These are phyloP conservation scores for Gymnosoma rotundatum DNA, from an alignment of 2,888 invertebrate genomes.

Conservation along the genomic window DNA sequence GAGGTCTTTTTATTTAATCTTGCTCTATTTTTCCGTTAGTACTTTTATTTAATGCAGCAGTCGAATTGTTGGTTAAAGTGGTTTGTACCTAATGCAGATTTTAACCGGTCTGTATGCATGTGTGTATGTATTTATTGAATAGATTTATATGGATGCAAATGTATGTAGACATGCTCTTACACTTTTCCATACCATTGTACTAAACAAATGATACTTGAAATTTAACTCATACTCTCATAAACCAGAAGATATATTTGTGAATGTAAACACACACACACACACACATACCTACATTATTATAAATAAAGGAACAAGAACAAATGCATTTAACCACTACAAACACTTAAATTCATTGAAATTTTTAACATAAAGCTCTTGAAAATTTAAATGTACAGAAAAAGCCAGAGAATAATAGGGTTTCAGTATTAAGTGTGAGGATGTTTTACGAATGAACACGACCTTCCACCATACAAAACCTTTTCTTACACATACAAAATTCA, in stretches of 20 bases:
- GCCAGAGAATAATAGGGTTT: conserved; percentile 32
- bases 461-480: neutral
- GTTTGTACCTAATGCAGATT: neutral
- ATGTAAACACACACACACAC: neutral
- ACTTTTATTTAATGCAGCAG: conserved; percentile 6
- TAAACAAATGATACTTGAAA: conserved; percentile 62
- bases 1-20: too few relatives aligned
- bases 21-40: neutral
- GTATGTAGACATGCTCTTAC: conserved; percentile 13
- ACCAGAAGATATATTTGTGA: conserved; percentile 1
- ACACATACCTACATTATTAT: neutral
- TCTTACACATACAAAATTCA: conserved; percentile 13
- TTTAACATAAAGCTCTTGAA: conserved; percentile 60
- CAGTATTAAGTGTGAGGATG: conserved; percentile 22
- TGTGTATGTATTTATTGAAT: neutral
- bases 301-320: conserved; percentile 21
- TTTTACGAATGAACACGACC: neutral
- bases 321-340: conserved; percentile 63
- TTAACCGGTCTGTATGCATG: too few relatives aligned
- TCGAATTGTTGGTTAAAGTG: conserved; percentile 22
- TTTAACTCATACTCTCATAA: conserved; percentile 19
- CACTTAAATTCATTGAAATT: conserved; percentile 58
- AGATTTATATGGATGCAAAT: neutral
- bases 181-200: conserved; percentile 61
- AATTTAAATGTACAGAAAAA: conserved; percentile 66